phyloP scores from a whole-genome alignment of 2,113 vertebrate species.

The Saguinus midas region DNA sequence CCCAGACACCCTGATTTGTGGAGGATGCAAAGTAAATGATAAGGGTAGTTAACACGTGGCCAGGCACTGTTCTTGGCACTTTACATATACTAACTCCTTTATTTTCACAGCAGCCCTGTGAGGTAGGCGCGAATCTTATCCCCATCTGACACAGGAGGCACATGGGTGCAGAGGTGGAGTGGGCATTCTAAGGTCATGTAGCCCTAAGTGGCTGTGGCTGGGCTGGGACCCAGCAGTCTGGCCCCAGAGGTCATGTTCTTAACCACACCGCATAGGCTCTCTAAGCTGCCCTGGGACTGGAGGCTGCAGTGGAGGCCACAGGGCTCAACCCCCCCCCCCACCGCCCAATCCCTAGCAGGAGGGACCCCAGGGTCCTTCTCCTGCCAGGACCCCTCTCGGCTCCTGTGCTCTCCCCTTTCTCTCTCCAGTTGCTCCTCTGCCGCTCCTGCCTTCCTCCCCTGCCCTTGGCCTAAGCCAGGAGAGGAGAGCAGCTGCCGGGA shows the following conservation, averaged over 20 bases:
- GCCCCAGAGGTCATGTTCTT: neutral
- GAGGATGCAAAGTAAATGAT: neutral
- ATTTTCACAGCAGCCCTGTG: neutral
- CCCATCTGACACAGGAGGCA: neutral
- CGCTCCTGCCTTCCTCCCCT: neutral
- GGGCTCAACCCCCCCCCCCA: no score
- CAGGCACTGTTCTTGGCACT: neutral
- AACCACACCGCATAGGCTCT: rapidly evolving
- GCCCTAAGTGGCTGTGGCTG: neutral
- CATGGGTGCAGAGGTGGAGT: neutral
- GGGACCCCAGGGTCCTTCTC: neutral
- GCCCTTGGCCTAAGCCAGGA: neutral
- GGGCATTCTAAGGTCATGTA: neutral
- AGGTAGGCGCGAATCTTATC: neutral
- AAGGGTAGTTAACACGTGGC: rapidly evolving
- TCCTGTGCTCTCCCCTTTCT: neutral
- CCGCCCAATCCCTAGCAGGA: neutral
- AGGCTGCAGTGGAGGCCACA: neutral
- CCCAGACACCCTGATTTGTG: neutral
- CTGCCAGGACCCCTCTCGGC: neutral
- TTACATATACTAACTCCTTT: neutral
- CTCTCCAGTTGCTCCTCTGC: neutral
- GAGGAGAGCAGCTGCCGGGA: neutral
- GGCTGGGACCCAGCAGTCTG: neutral
- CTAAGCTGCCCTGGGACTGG: neutral